Evolutionary conservation across 1,140 invertebrate genomes (phyloP), one percentile per base, ranked within the genome.

Genomic region (Trachymyrmex septentrionalis): DNA sequence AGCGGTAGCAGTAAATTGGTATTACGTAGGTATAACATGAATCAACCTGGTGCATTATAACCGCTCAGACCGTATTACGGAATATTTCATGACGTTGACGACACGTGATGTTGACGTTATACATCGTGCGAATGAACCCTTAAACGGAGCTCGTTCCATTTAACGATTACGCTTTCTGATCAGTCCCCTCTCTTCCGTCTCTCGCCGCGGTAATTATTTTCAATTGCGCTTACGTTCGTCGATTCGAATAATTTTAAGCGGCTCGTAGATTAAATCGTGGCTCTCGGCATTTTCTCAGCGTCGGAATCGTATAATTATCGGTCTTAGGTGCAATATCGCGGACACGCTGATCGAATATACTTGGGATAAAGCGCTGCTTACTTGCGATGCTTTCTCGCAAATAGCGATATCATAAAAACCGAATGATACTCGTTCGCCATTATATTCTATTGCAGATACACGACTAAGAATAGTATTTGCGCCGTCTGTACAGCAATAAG

Each of bases 231-330:
- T 48, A 30, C 67, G 53, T 48, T 61, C 76, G 24, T 19, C 44
- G 61, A 78, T 66, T 78, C 80, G 67, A 82, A 72, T 73, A 61
- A 82, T 82, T 72, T 57, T 24, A 19, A 80, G 30, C 63, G 48
- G 66, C 80, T 55, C 38, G 50, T 72, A 57, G 66, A 82, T 82
- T 82, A 61, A 72, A 82, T 82, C 66, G 38, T 55, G 38, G 67
- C 53, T 73, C 80, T 73, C 24, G 38, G 53, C 53, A 55, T 82
- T 82, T 72, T 82, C 80, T 73, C 80, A n/a, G 21, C 53, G 50
- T 59, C 21, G 67, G 67, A 82, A 82, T 82, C 80, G 24, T 14
- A 59, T 82, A 73, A 82, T 82, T 82, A 82, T 82, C 21, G 80
- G 53, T 59, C 67, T 61, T 24, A 16, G 48, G 38, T 14, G 53